Evolutionary conservation across 2,888 invertebrate genomes (phyloP).

Genomic region (Branchipolynoe longqiensis): DNA sequence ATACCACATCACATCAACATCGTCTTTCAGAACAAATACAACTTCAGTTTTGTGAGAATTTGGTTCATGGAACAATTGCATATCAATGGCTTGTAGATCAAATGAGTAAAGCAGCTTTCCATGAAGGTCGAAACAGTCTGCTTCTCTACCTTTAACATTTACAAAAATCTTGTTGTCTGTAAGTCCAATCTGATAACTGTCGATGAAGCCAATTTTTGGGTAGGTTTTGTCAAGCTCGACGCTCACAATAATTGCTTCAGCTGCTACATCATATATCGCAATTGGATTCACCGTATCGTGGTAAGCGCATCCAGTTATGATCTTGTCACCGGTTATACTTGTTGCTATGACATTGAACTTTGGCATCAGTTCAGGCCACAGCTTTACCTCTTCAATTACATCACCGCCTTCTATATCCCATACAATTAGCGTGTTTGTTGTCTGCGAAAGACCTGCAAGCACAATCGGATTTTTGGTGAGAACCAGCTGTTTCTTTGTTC

Average conservation of each 20-base stretch:
- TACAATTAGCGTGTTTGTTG: constrained; percentile 68
- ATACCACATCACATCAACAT: background rate
- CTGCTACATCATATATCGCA: constrained; percentile 68
- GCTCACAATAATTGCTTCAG: constrained; percentile 66
- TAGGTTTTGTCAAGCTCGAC: constrained; percentile 69
- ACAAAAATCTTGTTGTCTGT: constrained; percentile 39
- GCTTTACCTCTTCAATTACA: constrained; percentile 65
- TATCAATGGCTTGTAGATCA: background rate
- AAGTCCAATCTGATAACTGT: constrained; percentile 67
- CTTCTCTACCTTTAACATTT: constrained; percentile 63
- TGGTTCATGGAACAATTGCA: constrained; percentile 24
- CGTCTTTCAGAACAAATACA: constrained; percentile 1
- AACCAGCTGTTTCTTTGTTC: constrained; percentile 63
- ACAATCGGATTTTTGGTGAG: constrained; percentile 68
- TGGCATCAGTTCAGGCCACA: constrained; percentile 58
- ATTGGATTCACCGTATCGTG: constrained; percentile 70
- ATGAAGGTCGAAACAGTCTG: constrained; percentile 38
- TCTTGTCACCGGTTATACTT: constrained; percentile 63
- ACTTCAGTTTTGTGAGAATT: background rate
- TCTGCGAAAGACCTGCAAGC: constrained; percentile 67
- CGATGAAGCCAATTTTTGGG: constrained; percentile 69
- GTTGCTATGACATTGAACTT: constrained; percentile 69
- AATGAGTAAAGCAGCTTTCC: constrained; percentile 50
- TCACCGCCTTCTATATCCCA: constrained; percentile 72
- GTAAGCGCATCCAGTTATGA: constrained; percentile 68